A percentile compares a stretch with the other conserved stretches of the same genome.
Evolutionary conservation across 2,888 invertebrate genomes (phyloP).

Genomic region (Serripes groenlandicus): DNA sequence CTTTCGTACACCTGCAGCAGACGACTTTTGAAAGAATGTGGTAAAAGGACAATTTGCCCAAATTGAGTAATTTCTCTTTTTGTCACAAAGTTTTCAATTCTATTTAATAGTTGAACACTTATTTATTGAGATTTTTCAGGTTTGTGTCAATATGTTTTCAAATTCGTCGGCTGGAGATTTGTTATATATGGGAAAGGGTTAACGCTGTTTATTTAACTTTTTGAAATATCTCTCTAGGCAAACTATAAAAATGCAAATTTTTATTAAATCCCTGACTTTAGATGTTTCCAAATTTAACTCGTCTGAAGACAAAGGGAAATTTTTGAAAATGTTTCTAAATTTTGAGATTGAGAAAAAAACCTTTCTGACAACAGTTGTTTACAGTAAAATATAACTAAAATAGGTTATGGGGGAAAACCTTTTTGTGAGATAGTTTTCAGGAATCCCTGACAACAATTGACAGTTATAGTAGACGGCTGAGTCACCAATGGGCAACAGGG

Average conservation of each 20-base stretch:
- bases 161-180: neutral
- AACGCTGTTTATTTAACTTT: neutral
- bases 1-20: neutral
- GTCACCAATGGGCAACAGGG: neutral
- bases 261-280: no score
- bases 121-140: neutral
- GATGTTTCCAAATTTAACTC: neutral
- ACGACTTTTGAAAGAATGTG: neutral
- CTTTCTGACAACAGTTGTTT: no score
- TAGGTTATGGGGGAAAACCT: no score
- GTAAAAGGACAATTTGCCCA: conserved; percentile 5
- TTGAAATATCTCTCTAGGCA: neutral
- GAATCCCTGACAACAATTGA: neutral
- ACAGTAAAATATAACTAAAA: no score
- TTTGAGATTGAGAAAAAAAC: no score
- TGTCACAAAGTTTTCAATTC: neutral
- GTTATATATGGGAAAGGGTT: neutral
- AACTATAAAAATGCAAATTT: neutral
- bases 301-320: no score
- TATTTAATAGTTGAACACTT: neutral
- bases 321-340: no score
- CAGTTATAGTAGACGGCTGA: neutral
- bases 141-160: neutral
- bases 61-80: conserved; percentile 3
- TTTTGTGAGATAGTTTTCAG: no score